Base-by-base conservation (phyloP, 2,797 vertebrate species). In the Ispidina picta region DNA sequence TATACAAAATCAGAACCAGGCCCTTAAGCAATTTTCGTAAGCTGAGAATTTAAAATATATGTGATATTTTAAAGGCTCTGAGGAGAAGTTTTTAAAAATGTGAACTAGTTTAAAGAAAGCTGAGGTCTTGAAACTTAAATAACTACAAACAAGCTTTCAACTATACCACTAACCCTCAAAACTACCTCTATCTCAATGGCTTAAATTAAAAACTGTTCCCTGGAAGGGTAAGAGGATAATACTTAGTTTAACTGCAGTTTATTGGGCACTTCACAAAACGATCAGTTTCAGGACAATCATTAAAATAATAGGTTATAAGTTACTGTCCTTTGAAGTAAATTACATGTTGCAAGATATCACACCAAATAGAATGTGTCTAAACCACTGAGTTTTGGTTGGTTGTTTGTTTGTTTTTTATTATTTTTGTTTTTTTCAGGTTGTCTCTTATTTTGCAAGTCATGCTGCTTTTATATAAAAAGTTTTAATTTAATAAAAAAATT, bases 231-330 rank as follows among this genome's bases (percentile, higher is more conserved):
- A 77, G 83, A 85, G 62, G 55, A 41, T 78, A 91, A 91, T 84
- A 71, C 66, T 95, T 90, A 91, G n/a, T 71, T 94, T 90, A 90
- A 90, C 74, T 86, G 59, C 56, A 82, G 63, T 93, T 95, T 92
- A 88, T 93, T 71, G 93, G 81, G 86, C 93, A 86, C 76, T 92
- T 96, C 65, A 95, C 70, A 87, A 92, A 97, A 96, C 88, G 91
- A 95, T 78, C 95, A 64, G 44, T 65, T 96, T 75, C 83, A 90
- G 90, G 78, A 80, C 87, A 96, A 93, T 93, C 85, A 94, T 96
- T 97, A 95, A 95, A 97, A 96, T 94, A 86, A 96, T 9, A 96
- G 88, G 72, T 54, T 95, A 64, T 77, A 74, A 69, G 83, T 89
- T 94, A 79, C 75, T 92, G 80, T 94, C 74, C 81, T 91, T 64